phyloP scores from a whole-genome alignment of 2,888 invertebrate genomes.

The Stratiomys singularior region DNA sequence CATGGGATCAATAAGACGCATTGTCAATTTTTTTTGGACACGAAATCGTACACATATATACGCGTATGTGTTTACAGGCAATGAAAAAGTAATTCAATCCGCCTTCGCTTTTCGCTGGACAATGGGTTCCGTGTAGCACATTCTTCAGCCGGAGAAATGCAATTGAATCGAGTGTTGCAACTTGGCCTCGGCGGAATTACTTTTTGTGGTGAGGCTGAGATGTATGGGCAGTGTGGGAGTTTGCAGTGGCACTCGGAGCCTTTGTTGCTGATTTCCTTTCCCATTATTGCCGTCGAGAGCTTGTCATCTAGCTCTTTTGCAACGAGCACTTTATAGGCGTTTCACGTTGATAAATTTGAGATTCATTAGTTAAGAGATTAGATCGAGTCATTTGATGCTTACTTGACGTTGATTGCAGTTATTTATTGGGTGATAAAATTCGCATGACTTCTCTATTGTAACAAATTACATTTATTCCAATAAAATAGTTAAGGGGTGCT shows the following conservation, averaged over 20 bases:
- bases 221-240: conserved; percentile 37
- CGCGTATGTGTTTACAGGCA: not conserved
- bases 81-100: conserved; percentile 30
- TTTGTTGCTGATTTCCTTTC: conserved; percentile 22
- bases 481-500: no score
- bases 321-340: conserved; percentile 8
- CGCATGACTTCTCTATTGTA: no score
- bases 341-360: conserved; percentile 12
- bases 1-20: no score
- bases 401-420: not conserved
- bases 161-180: conserved; percentile 35
- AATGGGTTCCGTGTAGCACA: not conserved
- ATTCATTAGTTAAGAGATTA: conserved; percentile 28
- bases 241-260: conserved; percentile 27
- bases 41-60: not conserved
- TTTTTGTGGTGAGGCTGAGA: not conserved
- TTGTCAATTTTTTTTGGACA: no score
- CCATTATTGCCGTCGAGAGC: conserved; percentile 24
- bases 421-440: not conserved
- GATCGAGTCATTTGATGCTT: conserved; percentile 25
- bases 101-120: conserved; percentile 30
- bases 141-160: not conserved
- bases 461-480: no score
- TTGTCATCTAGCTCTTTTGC: conserved; percentile 30
- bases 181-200: conserved; percentile 17